Base-by-base conservation (phyloP, 2,797 vertebrate genomes). In the Schizopygopsis pylzovi region DNA sequence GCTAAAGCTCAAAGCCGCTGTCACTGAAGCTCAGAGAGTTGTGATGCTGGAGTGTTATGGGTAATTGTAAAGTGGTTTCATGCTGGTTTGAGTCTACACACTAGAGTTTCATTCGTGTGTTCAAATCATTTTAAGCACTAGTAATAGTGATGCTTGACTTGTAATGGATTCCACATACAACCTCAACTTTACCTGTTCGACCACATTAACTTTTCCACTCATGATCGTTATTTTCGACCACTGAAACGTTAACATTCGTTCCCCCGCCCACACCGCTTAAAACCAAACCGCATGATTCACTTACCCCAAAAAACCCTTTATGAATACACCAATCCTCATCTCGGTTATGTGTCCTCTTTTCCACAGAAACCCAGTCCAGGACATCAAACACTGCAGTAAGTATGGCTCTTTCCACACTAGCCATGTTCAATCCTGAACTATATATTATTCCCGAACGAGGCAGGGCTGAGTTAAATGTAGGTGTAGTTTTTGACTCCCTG, bases 311-410 rank as follows among this genome's bases (percentile, higher is more conserved):
- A n/a, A 9, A 9, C 9, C 8, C 0, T 77, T 37, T 12, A 39
- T 52, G 22, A 28, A 54, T 22, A 65, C 4, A 16, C 16, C 49
- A 77, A 10, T 9, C 52, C 18, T 59, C 6, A 47, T 28, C 25
- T 70, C 79, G n/a, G 6, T 79, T 6, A 18, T 6, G 28, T 28
- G 8, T 80, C 3, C 6, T 39, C 0, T 79, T 56, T 85, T 82
- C 81, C 22, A 88, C 91, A 94, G 94, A 2, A 13, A 1, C 0
- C 1, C 7, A n/a, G 15, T 52, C 39, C 90, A 91, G 81, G 83
- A 91, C 49, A 22, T 89, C 79, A 41, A 9, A 5, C 0, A 25
- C 6, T 89, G 88, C 0, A 25, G 87, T 88, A 83, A 28, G 87
- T 63, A 4, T 63, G 7, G 1, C 13, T 82, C 41, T 15, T 72